These are phyloP conservation scores for Hoplodrina ambigua DNA, from an alignment of 2,888 invertebrate species.

Conservation along the genomic window DNA sequence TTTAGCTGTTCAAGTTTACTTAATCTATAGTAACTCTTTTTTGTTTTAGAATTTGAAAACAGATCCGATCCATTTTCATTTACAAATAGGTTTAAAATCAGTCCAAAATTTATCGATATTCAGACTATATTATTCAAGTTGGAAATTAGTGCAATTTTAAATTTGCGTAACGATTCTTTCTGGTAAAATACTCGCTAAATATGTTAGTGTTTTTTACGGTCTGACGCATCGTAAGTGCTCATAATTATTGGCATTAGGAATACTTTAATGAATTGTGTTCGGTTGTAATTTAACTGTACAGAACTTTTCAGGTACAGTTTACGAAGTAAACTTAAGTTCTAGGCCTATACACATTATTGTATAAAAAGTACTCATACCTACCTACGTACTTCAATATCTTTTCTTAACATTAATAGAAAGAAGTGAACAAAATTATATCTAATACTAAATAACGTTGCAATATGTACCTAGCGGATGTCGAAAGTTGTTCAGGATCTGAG, in stretches of 20 bases:
- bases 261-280: background rate
- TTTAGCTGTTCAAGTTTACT: constrained; percentile 74
- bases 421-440: constrained; percentile 26
- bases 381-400: constrained; percentile 3
- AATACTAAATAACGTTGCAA: constrained; percentile 32
- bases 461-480: constrained; percentile 42
- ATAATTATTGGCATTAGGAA: background rate
- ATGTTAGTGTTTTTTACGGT: background rate
- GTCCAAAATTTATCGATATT: background rate
- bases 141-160: background rate
- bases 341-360: background rate
- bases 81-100: constrained; percentile 13
- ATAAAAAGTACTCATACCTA: background rate
- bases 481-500: constrained; percentile 59
- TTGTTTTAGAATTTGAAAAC: constrained; percentile 52
- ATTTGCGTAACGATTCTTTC: background rate
- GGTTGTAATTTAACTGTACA: background rate
- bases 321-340: background rate
- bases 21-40: constrained; percentile 60
- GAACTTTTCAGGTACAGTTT: background rate
- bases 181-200: background rate
- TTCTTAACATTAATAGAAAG: constrained; percentile 2
- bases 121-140: background rate
- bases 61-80: constrained; percentile 9
- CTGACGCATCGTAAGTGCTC: background rate